phyloP scores from a whole-genome alignment of 2,113 vertebrate species.

The Pseudorhombus dupliciocellatus region DNA sequence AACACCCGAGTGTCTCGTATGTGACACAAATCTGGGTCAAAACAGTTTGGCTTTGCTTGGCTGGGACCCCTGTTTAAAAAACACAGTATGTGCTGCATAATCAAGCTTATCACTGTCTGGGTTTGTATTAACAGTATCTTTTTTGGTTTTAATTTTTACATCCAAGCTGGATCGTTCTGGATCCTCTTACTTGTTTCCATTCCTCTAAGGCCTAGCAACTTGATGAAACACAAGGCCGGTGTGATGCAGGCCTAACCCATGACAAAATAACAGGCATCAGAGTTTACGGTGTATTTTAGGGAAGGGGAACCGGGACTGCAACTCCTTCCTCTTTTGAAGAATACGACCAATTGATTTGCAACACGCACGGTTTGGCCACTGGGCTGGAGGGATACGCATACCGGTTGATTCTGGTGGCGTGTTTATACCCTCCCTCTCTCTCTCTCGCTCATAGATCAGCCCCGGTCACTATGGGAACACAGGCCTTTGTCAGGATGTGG shows the following conservation, averaged over 20 bases:
- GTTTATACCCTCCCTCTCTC: background rate
- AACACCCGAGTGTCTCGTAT: no score
- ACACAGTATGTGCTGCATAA: background rate
- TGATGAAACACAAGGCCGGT: no score
- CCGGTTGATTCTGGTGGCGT: conserved; percentile 31
- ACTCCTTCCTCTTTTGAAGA: conserved; percentile 17
- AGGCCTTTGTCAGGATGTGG: conserved; percentile 74
- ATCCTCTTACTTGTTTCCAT: no score
- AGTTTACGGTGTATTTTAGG: background rate
- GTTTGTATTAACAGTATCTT: background rate
- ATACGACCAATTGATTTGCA: conserved; percentile 47
- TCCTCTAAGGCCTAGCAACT: no score
- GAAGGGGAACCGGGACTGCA: background rate
- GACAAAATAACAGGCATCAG: background rate
- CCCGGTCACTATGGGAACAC: conserved; percentile 74
- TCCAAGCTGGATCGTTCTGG: no score
- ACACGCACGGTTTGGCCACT: conserved; percentile 5
- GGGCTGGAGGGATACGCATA: conserved; percentile 36
- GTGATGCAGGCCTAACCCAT: background rate
- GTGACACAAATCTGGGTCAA: no score
- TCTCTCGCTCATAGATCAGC: conserved; percentile 15
- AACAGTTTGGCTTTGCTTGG: no score
- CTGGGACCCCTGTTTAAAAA: conserved; percentile 4
- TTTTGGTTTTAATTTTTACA: background rate
- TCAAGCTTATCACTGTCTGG: background rate